Evolutionary conservation across 2,888 invertebrate species (phyloP), one percentile per base, ranked within the genome.

Genomic region (Lycocerus yunnanus): DNA sequence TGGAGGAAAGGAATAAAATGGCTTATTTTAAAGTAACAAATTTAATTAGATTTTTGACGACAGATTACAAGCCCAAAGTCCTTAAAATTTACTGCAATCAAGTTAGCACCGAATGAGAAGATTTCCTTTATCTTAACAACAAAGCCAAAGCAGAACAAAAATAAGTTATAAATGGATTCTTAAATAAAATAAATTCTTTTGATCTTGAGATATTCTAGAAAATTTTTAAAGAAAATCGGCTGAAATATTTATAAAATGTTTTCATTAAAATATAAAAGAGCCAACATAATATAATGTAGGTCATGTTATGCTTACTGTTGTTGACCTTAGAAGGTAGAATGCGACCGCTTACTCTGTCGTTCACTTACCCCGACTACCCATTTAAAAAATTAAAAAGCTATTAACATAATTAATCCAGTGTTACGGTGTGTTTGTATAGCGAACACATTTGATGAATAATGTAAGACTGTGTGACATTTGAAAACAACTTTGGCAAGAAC

Each of bases 51-150:
- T 84, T 82, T 72, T 77, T 85, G 21, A 71, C 77, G 58, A 77
- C 71, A 65, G 81, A 80, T 9, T 85, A 83, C 73, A 84, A 85
- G 75, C 75, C 80, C 65, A 74, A 80, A 71, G 83, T 82, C 8
- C 77, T 83, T 4, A 77, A 81, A 75, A 74, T 80, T 24, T 88
- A 88, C 77, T 84, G 85, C 76, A 84, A 86, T 43, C 71, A 81
- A 6, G 82, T 83, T 59, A 80, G 82, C 13, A 86, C 87, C 8
- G 84, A 85, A 77, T 88, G 87, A 86, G 80, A 83, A 14, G 84
- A 84, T 73, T 82, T 84, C 14, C 85, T 86, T 0, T 87, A 88
- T 80, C 79, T 88, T 5, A 83, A 78, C 66, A 82, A 85, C 71
- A 72, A 77, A 59, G 76, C 77, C 71, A 72, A 77, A 59, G 76